These are phyloP conservation scores for Rhopalosiphum padi DNA, from an alignment of 1,140 invertebrate species.

Conservation along the genomic window DNA sequence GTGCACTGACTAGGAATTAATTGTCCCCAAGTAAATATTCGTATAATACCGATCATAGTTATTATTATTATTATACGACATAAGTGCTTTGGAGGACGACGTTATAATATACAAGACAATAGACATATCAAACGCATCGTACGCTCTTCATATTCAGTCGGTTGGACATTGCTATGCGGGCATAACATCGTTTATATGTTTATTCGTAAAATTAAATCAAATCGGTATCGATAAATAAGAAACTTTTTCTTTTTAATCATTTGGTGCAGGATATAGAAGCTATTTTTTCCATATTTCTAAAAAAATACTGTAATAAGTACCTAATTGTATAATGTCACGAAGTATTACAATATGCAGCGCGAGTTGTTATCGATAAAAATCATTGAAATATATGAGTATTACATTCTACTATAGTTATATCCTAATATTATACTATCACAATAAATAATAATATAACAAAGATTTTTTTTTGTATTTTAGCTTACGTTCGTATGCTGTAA, in stretches of 20 bases:
- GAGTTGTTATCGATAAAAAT: background rate
- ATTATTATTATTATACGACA: background rate
- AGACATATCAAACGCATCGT: background rate
- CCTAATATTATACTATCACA: background rate
- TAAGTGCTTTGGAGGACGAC: background rate
- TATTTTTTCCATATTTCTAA: background rate
- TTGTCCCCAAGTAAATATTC: background rate
- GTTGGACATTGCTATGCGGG: background rate
- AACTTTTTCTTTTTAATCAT: background rate
- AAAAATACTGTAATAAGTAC: background rate
- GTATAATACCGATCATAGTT: background rate
- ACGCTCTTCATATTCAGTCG: background rate
- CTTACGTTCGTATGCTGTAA: background rate
- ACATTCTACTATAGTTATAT: background rate
- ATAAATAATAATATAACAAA: background rate
- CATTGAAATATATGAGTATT: background rate
- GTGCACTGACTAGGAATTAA: background rate
- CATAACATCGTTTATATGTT: background rate
- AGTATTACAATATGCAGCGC: background rate
- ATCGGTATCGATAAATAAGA: background rate
- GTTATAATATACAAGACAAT: background rate
- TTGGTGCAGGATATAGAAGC: background rate
- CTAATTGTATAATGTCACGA: background rate
- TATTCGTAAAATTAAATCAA: background rate
- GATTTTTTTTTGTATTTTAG: background rate